These are phyloP conservation scores for Genyomyrus donnyi DNA, from an alignment of 2,113 vertebrate genomes.

Conservation along the genomic window DNA sequence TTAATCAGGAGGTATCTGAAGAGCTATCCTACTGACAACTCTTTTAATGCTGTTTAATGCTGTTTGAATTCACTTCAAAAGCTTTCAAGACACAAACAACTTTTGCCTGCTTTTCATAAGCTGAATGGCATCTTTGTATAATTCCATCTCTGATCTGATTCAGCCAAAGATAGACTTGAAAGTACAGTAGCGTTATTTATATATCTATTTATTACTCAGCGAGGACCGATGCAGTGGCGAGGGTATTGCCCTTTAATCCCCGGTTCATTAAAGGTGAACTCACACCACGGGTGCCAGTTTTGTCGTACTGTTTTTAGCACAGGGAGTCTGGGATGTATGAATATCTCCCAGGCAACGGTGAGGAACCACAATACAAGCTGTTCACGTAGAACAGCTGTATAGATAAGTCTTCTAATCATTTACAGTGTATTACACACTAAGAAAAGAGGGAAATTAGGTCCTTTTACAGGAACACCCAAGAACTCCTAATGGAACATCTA, in stretches of 20 bases:
- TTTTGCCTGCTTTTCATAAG: constrained; percentile 4
- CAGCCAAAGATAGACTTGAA: constrained; percentile 15
- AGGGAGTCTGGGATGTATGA: background rate
- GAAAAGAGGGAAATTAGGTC: background rate
- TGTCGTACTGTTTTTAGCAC: background rate
- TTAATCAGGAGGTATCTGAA: constrained; percentile 10
- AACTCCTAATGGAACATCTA: constrained; percentile 1
- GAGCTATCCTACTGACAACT: constrained; percentile 10
- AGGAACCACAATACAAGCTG: background rate
- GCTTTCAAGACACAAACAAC: constrained; percentile 13
- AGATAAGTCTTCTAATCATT: background rate
- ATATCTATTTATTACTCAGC: constrained; percentile 14
- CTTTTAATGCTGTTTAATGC: constrained; percentile 26
- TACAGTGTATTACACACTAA: background rate
- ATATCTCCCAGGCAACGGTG: background rate
- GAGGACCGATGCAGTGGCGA: background rate
- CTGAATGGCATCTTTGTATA: constrained; percentile 21
- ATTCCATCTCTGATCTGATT: constrained; percentile 7
- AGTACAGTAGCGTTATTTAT: constrained; percentile 2
- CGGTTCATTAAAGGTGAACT: constrained; percentile 5
- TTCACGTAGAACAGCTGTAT: background rate
- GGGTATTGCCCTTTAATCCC: constrained; percentile 7
- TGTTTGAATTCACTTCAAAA: constrained; percentile 20
- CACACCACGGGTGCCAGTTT: background rate
- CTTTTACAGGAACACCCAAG: background rate